Conservation (phyloP, 1,140 invertebrate genomes). For the Drosophila seguyi region DNA sequence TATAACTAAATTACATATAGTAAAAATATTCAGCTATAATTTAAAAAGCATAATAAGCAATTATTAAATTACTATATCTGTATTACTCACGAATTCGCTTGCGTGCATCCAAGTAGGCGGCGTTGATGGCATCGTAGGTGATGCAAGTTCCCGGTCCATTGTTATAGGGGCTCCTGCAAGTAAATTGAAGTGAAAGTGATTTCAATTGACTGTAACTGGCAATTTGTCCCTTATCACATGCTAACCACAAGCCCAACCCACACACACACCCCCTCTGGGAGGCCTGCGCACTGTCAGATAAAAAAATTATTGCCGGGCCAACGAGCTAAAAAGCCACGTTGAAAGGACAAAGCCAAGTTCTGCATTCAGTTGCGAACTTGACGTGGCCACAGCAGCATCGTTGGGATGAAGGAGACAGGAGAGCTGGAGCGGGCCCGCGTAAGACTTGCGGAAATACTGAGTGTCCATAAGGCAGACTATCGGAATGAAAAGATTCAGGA, state of each 20-base stretch:
- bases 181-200: conserved; percentile 41
- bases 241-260: conserved; percentile 41
- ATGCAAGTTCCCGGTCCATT: conserved; percentile 93
- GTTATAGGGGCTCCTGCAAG: conserved; percentile 71
- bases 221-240: conserved; percentile 76
- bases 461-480: conserved; percentile 21
- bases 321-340: conserved; percentile 29
- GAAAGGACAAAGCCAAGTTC: conserved; percentile 8
- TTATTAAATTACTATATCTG: conserved; percentile 5
- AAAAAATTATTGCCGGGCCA: conserved; percentile 77
- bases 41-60: neutral
- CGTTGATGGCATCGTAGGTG: conserved; percentile 95
- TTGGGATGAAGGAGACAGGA: conserved; percentile 12
- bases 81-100: conserved; percentile 92
- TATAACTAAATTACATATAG: neutral
- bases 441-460: conserved; percentile 50
- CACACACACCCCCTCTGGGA: neutral
- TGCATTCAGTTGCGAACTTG: conserved; percentile 35
- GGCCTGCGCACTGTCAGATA: conserved; percentile 68
- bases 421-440: conserved; percentile 36
- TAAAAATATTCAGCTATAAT: neutral
- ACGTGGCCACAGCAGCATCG: conserved; percentile 47
- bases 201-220: conserved; percentile 57
- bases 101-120: conserved; percentile 93
- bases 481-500: conserved; percentile 16